Base-by-base conservation (phyloP, 2,888 invertebrate species). In the Hypomecis punctinalis region DNA sequence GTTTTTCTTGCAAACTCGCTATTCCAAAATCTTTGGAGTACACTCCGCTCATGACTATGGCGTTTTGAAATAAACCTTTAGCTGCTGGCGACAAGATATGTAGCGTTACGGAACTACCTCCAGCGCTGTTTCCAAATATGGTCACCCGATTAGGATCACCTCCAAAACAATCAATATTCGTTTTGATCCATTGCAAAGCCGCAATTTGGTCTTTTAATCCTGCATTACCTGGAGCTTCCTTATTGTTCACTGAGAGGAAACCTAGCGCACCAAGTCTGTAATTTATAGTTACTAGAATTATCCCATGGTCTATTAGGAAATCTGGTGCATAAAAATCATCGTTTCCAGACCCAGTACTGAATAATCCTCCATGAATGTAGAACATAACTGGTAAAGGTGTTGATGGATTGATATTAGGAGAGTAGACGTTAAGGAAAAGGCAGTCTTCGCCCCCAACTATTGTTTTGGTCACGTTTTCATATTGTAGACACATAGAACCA, bases 31-130 rank as follows among this genome's bases (percentile, higher is more conserved):
- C 47, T 13, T 57, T 87, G 91, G 93, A 52, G 88, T 88, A 0
- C 91, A 91, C 36, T 94, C 96, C 96, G 74, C 96, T 96, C 79
- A 96, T 95, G 0, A 95, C 91, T 35, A 96, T 96, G 5, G 92
- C 81, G 56, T 77, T 77, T n/a, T 78, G 72, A 53, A 82, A 83
- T 0, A 84, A 68, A 4, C 78, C 79, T 74, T 74, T 78, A 5
- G 77, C 77, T 77, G 81, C 76, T 3, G 83, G 81, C 7, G 83
- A 83, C 8, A 78, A 39, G 5, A 80, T 49, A 60, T 81, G 83
- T 23, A 71, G 69, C 5, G 73, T 63, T 0, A 74, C 71, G 6
- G 75, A 71, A 3, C 68, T 70, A 3, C 72, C 78, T 5, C 84
- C 84, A 33, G 80, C 79, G 57, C 82, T 84, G 56, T 80, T 76